A percentile compares a stretch with the other conserved stretches of the same genome.
Conservation (phyloP, 92 coral and sea anemone species). For the Epizoanthus scotinus region DNA sequence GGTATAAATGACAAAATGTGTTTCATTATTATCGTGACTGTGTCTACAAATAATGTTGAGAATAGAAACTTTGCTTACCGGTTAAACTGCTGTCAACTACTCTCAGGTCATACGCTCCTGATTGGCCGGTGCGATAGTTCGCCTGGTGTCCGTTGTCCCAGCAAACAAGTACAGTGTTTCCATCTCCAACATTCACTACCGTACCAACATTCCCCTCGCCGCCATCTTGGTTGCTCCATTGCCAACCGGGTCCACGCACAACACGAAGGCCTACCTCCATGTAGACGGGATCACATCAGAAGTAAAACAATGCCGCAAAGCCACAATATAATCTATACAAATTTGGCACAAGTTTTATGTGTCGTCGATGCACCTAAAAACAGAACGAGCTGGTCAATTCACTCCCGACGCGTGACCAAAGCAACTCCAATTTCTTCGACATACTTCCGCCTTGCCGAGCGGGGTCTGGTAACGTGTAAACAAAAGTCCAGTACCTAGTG, state of each 20-base stretch:
- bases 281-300: neutral
- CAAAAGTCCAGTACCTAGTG: no score
- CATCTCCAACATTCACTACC: constrained; percentile 55
- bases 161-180: constrained; percentile 61
- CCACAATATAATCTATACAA: neutral
- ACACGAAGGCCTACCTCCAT: constrained; percentile 63
- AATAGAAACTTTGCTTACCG: constrained; percentile 48
- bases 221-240: constrained; percentile 80
- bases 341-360: neutral
- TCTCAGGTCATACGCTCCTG: constrained; percentile 66
- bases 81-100: constrained; percentile 64
- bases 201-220: constrained; percentile 87
- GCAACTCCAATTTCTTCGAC: neutral
- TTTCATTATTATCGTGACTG: no score
- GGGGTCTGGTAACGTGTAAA: constrained; percentile 11
- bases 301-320: neutral
- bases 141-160: constrained; percentile 79
- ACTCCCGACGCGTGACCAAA: no score
- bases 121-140: constrained; percentile 65
- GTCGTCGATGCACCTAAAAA: no score
- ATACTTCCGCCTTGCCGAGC: constrained; percentile 32
- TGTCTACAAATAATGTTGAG: neutral
- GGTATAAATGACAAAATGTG: no score
- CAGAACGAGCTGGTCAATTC: no score
- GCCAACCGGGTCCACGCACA: constrained; percentile 90